Percentiles rank a stretch among this genome's conserved stretches.
These are phyloP conservation scores for Bradypodion ventrale DNA, from an alignment of 2,797 vertebrate species.

Conservation along the genomic window DNA sequence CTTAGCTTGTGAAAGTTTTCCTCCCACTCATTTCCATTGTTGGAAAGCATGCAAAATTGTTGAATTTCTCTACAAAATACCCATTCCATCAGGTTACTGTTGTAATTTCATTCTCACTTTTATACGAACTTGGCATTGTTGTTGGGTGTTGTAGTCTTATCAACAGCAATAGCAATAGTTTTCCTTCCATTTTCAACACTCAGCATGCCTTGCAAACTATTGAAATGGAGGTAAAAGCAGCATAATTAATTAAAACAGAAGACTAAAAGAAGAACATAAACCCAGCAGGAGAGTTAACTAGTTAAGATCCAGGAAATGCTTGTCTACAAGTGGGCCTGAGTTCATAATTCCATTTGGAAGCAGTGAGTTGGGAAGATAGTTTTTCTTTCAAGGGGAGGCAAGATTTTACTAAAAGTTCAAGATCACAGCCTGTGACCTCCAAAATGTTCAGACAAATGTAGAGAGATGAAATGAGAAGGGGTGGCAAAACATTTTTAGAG, in stretches of 20 bases:
- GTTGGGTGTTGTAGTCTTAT: no score
- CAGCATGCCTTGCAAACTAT: background rate
- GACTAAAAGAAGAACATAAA: background rate
- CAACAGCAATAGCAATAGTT: no score
- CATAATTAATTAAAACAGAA: background rate
- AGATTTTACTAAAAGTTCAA: background rate
- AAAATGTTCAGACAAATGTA: background rate
- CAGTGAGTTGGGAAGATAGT: background rate
- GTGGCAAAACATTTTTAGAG: background rate
- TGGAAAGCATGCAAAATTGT: no score
- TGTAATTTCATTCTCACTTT: background rate
- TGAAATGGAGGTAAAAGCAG: background rate
- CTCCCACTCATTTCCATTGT: no score
- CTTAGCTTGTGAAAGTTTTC: no score
- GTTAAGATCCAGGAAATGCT: background rate
- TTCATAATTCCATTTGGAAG: background rate
- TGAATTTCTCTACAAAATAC: no score
- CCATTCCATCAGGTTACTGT: background rate
- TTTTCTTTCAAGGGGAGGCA: background rate
- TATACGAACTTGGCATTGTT: background rate
- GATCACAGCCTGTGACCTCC: background rate
- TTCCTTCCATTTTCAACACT: background rate
- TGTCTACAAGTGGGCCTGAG: no score
- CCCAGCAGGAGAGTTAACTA: no score
- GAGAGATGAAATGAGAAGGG: background rate